Evolutionary conservation across 2,797 vertebrate genomes (phyloP).

Genomic region (Xiphophorus birchmanni): DNA sequence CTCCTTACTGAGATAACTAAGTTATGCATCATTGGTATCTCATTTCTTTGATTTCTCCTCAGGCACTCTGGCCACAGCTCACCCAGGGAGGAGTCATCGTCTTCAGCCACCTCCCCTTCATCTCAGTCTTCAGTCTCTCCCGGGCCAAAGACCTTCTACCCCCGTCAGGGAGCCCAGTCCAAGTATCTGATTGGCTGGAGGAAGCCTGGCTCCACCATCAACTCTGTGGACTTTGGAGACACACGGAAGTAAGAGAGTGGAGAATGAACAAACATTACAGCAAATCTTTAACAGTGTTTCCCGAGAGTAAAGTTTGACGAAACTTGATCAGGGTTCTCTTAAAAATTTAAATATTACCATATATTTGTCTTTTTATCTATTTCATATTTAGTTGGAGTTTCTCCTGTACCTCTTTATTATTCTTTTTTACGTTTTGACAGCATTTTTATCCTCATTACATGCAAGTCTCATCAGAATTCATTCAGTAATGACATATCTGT

Average conservation of each 20-base stretch:
- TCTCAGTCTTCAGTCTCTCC: conserved; percentile 91
- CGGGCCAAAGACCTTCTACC: conserved; percentile 97
- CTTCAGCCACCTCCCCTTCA: conserved; percentile 86
- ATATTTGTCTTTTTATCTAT: neutral
- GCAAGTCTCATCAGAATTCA: conserved; percentile 9
- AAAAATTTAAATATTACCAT: neutral
- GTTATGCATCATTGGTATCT: neutral
- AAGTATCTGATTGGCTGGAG: conserved; percentile 99
- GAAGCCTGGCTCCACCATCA: conserved; percentile 98
- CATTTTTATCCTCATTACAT: conserved; percentile 18
- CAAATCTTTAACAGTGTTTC: neutral
- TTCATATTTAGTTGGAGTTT: neutral
- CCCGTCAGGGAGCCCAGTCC: conserved; percentile 97
- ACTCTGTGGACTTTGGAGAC: conserved; percentile 98
- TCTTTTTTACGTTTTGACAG: neutral
- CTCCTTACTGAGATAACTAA: neutral
- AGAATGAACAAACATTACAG: neutral
- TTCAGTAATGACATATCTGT: neutral
- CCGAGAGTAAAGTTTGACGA: neutral
- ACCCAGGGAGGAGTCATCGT: conserved; percentile 92
- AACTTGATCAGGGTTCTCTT: neutral
- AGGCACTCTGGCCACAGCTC: conserved; percentile 94
- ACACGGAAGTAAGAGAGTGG: conserved; percentile 92
- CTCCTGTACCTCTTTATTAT: neutral
- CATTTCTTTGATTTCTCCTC: neutral